These are phyloP conservation scores for Ceratina japonica DNA, from an alignment of 1,140 invertebrate genomes.

Conservation along the genomic window DNA sequence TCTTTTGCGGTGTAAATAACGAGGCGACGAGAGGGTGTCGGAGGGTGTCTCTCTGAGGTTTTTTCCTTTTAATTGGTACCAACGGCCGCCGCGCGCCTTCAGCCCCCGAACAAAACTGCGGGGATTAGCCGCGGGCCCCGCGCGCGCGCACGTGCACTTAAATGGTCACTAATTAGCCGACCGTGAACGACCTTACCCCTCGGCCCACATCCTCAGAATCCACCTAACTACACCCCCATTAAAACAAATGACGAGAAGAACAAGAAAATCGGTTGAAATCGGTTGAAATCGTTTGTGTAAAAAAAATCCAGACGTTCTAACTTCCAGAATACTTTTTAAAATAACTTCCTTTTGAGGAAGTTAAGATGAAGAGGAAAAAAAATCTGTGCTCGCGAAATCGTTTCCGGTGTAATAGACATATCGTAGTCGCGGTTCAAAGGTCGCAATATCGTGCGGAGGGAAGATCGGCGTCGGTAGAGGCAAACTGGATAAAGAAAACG, in stretches of 20 bases:
- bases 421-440: not conserved
- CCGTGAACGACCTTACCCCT: not conserved
- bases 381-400: not conserved
- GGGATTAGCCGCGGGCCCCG: slow-evolving; percentile 72
- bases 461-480: slow-evolving; percentile 5
- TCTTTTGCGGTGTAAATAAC: slow-evolving; percentile 61
- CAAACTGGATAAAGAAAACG: slow-evolving; percentile 45
- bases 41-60: slow-evolving; percentile 58
- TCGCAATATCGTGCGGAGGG: not conserved
- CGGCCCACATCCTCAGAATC: no score
- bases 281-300: no score
- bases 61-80: slow-evolving; percentile 72
- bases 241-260: no score
- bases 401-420: not conserved
- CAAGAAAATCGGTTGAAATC: no score
- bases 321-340: no score
- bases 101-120: slow-evolving; percentile 62
- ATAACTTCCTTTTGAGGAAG: no score
- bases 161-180: slow-evolving; percentile 74
- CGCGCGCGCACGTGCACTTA: slow-evolving; percentile 73
- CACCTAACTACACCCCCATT: no score
- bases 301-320: no score
- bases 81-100: slow-evolving; percentile 58
- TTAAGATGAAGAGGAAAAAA: not conserved
- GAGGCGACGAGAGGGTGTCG: slow-evolving; percentile 57